A percentile compares a stretch with the other conserved stretches of the same genome.
Conservation (phyloP, 1,140 invertebrate species). For the Drosophila takahashii region DNA sequence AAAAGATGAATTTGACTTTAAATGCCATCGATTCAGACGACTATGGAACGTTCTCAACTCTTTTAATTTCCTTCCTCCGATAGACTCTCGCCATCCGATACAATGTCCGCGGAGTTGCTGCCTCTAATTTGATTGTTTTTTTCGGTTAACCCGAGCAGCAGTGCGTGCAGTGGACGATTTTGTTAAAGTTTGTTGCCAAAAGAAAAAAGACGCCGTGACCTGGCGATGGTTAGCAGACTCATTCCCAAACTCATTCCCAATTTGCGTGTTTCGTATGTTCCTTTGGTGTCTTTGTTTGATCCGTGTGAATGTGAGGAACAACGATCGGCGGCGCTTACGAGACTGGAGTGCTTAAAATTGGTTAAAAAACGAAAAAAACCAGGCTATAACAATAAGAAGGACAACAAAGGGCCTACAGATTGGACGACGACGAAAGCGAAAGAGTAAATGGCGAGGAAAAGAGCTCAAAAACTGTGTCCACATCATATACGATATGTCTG, state of each 20-base stretch:
- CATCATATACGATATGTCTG: constrained; percentile 37
- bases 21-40: constrained; percentile 3
- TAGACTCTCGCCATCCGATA: constrained; percentile 10
- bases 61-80: constrained; percentile 24
- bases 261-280: constrained; percentile 31
- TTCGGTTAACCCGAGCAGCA: constrained; percentile 26
- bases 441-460: constrained; percentile 1
- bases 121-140: constrained; percentile 49
- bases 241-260: constrained; percentile 4
- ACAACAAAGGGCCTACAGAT: constrained; percentile 46
- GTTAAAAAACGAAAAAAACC: constrained; percentile 17
- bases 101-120: constrained; percentile 22
- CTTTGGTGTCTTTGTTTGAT: constrained; percentile 38
- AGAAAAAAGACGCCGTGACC: constrained; percentile 19
- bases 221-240: constrained; percentile 7
- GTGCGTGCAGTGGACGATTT: constrained; percentile 39
- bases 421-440: background rate
- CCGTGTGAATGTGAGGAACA: constrained; percentile 14
- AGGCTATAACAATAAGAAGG: constrained; percentile 67
- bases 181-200: constrained; percentile 12
- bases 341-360: constrained; percentile 16
- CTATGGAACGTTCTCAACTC: background rate
- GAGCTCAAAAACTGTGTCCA: constrained; percentile 59
- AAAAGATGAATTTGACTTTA: constrained; percentile 1
- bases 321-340: constrained; percentile 44